Conservation (phyloP, 2,888 invertebrate genomes). For the Drosophila colorata region DNA sequence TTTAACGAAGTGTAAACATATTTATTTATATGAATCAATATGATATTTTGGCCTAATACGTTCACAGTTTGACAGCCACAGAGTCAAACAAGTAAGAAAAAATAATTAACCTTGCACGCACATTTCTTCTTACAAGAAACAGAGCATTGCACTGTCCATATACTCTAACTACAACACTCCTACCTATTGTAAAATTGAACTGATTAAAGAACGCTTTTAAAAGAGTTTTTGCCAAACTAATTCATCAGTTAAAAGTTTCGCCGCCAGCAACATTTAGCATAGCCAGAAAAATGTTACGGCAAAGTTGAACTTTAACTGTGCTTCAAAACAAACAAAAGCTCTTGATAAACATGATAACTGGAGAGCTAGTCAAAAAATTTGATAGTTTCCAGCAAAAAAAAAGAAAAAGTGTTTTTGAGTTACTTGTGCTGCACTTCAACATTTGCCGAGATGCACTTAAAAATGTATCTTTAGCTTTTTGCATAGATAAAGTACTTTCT, state of each 20-base stretch:
- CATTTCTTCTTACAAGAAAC: too few relatives aligned
- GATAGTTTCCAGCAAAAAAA: conserved; percentile 12
- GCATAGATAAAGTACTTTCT: conserved; percentile 22
- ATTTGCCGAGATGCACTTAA: conserved; percentile 35
- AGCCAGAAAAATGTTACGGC: conserved; percentile 30
- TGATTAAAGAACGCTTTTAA: conserved; percentile 33
- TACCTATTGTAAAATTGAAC: neutral
- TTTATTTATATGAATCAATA: too few relatives aligned
- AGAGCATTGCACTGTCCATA: too few relatives aligned
- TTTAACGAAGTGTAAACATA: too few relatives aligned
- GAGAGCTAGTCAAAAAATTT: conserved; percentile 12
- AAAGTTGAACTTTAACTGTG: conserved; percentile 38
- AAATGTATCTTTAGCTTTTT: conserved; percentile 51
- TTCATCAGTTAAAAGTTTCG: conserved; percentile 35
- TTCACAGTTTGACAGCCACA: too few relatives aligned
- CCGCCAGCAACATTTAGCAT: conserved; percentile 8
- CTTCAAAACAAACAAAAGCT: conserved; percentile 39
- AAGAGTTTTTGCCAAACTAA: conserved; percentile 20
- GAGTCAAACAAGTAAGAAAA: too few relatives aligned
- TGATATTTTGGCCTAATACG: too few relatives aligned
- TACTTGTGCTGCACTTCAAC: conserved; percentile 35
- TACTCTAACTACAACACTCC: neutral
- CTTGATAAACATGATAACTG: conserved; percentile 49
- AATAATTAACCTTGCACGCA: too few relatives aligned
- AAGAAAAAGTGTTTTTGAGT: conserved; percentile 30